Evolutionary conservation across 2,113 vertebrate genomes (phyloP), one percentile per base, ranked within the genome.

Genomic region (Perca flavescens): DNA sequence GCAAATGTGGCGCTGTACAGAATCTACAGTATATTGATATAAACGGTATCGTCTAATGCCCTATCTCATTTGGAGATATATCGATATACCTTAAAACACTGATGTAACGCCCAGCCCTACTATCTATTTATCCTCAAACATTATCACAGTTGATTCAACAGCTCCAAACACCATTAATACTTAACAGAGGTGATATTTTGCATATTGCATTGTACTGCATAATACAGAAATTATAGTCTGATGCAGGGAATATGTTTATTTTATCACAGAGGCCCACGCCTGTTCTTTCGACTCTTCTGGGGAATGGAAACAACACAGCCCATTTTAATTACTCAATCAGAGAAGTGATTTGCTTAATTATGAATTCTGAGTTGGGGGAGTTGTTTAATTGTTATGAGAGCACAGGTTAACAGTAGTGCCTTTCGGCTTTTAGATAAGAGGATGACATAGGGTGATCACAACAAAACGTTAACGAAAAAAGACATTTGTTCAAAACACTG

Each of bases 271-370:
- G 28, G 49, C 79, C 64, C 65, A 74, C 21, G 14, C 72, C 36
- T 40, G 85, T 66, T 80, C 78, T 88, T 65, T 84, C 46, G 77
- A 79, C 78, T 82, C 88, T 86, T 88, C 53, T 53, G 77, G 54
- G 86, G 52, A 16, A 83, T 10, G 61, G 46, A 56, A 89, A 86
- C 74, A 88, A 69, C 83, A 74, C 52, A 16, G 69, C 79, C 54
- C 66, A 88, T 85, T 88, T 80, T 89, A 86, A 90, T 84, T 89
- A 83, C 86, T 85, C 70, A 86, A 84, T 88, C 83, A 89, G 74
- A 83, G 56, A 79, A 84, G 77, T 78, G 71, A 87, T 86, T 90
- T 89, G 84, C 57, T 76, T 90, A 84, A 87, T 84, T 86, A 86
- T 74, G 70, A 50, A 86, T 88, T 87, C 65, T 0, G 73, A 86